Conservation (phyloP, 2,888 invertebrate genomes). For the Brachyopa scutellaris region DNA sequence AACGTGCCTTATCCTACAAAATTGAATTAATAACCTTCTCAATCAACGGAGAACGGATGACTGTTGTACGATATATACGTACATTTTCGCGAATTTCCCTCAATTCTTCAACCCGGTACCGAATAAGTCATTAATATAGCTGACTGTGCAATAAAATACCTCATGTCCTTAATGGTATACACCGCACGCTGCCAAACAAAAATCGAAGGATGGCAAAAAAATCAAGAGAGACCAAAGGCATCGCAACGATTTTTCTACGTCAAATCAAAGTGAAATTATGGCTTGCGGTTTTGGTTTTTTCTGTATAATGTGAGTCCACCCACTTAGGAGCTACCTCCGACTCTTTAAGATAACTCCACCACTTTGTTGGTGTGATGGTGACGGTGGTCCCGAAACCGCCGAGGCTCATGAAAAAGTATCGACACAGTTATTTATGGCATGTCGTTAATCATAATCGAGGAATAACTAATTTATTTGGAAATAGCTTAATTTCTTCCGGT, state of each 20-base stretch:
- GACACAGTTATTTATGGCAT: conserved; percentile 69
- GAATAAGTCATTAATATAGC: conserved; percentile 63
- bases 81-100: too few species aligned
- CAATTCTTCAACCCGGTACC: not conserved
- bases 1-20: too few species aligned
- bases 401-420: conserved; percentile 67
- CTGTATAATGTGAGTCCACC: conserved; percentile 9
- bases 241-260: conserved; percentile 67
- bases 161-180: conserved; percentile 40
- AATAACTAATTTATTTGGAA: conserved; percentile 72
- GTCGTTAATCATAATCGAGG: conserved; percentile 72
- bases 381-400: not conserved
- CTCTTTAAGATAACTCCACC: conserved; percentile 1
- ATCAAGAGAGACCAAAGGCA: conserved; percentile 38
- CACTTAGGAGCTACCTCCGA: not conserved
- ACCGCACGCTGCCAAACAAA: conserved; percentile 37
- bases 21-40: too few species aligned
- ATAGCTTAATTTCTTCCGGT: conserved; percentile 72
- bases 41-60: too few species aligned
- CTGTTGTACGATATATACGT: too few species aligned
- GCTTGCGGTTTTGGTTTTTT: conserved; percentile 44
- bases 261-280: conserved; percentile 72
- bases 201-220: conserved; percentile 8
- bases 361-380: not conserved
- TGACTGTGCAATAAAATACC: conserved; percentile 59